Percentiles rank a stretch among this genome's conserved stretches.
These are phyloP conservation scores for Diaprepes abbreviatus DNA, from an alignment of 2,888 invertebrate species.

Conservation along the genomic window DNA sequence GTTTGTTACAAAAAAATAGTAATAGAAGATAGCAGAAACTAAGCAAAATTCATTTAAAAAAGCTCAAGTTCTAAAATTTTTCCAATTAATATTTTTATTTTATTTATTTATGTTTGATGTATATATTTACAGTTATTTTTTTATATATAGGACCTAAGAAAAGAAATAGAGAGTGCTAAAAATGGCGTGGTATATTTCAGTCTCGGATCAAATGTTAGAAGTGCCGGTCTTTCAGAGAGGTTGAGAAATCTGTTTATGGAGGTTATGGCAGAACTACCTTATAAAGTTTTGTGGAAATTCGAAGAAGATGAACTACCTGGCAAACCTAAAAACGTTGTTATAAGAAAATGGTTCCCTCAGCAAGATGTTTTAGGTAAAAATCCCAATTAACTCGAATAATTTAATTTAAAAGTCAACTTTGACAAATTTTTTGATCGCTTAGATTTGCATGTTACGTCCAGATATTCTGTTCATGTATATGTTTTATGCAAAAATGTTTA, in stretches of 20 bases:
- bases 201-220: conserved; percentile 65
- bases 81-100: too few species aligned
- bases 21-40: neutral
- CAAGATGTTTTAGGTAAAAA: conserved; percentile 64
- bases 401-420: too few species aligned
- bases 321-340: conserved; percentile 63
- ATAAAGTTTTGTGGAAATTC: conserved; percentile 67
- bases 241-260: conserved; percentile 59
- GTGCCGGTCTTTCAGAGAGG: conserved; percentile 60
- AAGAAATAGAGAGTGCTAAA: conserved; percentile 60
- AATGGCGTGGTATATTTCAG: conserved; percentile 65
- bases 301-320: conserved; percentile 61
- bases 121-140: too few species aligned
- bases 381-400: too few species aligned
- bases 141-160: conserved; percentile 60
- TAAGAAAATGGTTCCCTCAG: conserved; percentile 68
- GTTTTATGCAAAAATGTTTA: too few species aligned
- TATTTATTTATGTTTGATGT: too few species aligned
- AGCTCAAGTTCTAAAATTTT: too few species aligned
- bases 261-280: conserved; percentile 64
- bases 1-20: too few species aligned
- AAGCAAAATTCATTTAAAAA: neutral
- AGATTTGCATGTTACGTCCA: too few species aligned
- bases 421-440: too few species aligned
- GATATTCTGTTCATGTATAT: too few species aligned